Conservation (phyloP, 2,113 vertebrate species). For the Amblyornis subalaris region DNA sequence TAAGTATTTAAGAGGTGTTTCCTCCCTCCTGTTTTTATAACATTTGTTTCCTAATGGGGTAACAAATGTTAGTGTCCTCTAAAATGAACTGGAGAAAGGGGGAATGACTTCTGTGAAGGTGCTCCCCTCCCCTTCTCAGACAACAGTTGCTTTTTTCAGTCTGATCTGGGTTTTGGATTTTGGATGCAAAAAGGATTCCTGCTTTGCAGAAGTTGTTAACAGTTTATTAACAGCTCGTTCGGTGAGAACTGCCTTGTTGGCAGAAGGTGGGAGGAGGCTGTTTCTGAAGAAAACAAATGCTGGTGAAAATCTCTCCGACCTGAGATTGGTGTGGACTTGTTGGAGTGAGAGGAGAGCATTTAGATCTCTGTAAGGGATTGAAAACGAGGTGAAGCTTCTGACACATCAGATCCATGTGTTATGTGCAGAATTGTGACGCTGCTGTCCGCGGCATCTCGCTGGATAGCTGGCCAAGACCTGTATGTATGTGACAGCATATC, state of each 20-base stretch:
- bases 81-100: neutral
- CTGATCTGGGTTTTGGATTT: neutral
- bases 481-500: neutral
- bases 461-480: neutral
- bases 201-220: neutral
- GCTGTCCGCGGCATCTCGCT: neutral
- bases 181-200: neutral
- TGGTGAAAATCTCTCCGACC: neutral
- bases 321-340: neutral
- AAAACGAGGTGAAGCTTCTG: neutral
- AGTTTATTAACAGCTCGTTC: constrained; percentile 9
- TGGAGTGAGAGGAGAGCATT: neutral
- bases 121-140: neutral
- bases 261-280: neutral
- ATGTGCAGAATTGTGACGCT: fast-evolving
- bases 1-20: neutral
- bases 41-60: neutral
- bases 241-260: neutral
- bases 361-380: neutral
- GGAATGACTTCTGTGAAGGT: neutral
- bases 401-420: neutral
- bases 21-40: neutral
- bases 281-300: neutral
- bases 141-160: neutral
- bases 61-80: neutral